Conservation (phyloP, 2,888 invertebrate genomes). For the Caenorhabditis sinica region DNA sequence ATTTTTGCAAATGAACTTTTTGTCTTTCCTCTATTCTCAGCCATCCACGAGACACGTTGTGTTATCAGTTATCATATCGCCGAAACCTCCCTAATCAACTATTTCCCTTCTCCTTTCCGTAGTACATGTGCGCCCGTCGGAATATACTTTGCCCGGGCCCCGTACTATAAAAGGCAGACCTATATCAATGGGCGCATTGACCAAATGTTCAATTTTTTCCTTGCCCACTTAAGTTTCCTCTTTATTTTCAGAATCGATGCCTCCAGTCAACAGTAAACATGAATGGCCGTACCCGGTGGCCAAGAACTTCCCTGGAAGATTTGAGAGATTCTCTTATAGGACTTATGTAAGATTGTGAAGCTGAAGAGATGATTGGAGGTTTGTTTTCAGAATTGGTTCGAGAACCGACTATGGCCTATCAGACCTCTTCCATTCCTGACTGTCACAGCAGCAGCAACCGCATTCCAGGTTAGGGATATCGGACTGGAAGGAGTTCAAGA, state of each 20-base stretch:
- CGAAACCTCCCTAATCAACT: conserved; percentile 48
- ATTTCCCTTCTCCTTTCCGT: conserved; percentile 40
- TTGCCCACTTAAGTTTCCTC: background rate
- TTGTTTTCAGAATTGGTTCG: conserved; percentile 65
- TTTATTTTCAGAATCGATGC: conserved; percentile 30
- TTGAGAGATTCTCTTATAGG: conserved; percentile 43
- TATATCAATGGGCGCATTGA: conserved; percentile 41
- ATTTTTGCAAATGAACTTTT: conserved; percentile 39
- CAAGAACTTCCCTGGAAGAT: conserved; percentile 22
- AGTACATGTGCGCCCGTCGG: conserved; percentile 50
- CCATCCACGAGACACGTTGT: conserved; percentile 41
- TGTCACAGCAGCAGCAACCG: conserved; percentile 14
- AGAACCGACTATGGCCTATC: conserved; percentile 71
- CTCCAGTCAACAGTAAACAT: conserved; percentile 52
- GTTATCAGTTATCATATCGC: conserved; percentile 50
- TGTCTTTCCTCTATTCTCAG: conserved; percentile 5
- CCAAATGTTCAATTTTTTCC: conserved; percentile 41
- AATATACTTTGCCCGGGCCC: conserved; percentile 54
- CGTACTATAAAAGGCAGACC: conserved; percentile 40
- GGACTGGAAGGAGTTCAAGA: conserved; percentile 22
- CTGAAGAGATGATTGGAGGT: background rate
- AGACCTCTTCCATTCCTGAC: conserved; percentile 54
- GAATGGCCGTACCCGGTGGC: conserved; percentile 45
- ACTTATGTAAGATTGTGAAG: conserved; percentile 36
- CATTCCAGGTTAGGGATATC: conserved; percentile 25